Conservation (phyloP, 2,797 vertebrate genomes). For the Hyperoplus immaculatus region DNA sequence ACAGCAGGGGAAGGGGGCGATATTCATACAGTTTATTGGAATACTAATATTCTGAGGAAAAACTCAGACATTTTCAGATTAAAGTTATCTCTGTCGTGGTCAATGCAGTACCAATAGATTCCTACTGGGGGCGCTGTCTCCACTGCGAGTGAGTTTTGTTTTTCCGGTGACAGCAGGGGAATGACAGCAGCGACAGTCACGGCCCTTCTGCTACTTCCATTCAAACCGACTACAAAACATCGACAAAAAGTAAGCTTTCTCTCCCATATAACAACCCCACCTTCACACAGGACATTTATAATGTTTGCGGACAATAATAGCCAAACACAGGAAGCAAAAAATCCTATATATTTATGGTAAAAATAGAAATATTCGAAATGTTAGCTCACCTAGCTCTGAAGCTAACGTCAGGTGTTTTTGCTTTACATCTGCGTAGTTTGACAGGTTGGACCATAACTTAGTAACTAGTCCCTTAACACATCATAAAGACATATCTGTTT, state of each 20-base stretch:
- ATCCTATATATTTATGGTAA: background rate
- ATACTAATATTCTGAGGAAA: too few species aligned
- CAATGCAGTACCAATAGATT: fast-evolving
- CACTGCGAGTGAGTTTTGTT: background rate
- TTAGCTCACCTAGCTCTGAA: constrained; percentile 63
- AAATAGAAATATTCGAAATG: background rate
- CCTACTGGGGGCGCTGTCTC: constrained; percentile 39
- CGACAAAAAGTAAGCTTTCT: constrained; percentile 68
- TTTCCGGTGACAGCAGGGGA: constrained; percentile 66
- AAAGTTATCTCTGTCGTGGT: background rate
- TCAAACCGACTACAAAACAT: constrained; percentile 47
- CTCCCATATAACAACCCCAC: fast-evolving
- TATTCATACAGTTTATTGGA: too few species aligned
- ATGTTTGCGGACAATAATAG: too few species aligned
- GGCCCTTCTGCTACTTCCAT: constrained; percentile 48
- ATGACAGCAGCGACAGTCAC: constrained; percentile 63
- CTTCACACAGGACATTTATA: fast-evolving
- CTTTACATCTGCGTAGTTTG: constrained; percentile 61
- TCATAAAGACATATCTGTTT: background rate
- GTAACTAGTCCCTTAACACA: background rate
- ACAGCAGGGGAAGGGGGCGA: too few species aligned
- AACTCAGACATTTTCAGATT: background rate
- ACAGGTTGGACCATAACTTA: constrained; percentile 10
- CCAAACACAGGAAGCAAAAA: fast-evolving
- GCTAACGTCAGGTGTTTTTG: constrained; percentile 60